A percentile compares a stretch with the other conserved stretches of the same genome.
These are phyloP conservation scores for Eubucco bourcierii DNA, from an alignment of 2,113 vertebrate species.

Conservation along the genomic window DNA sequence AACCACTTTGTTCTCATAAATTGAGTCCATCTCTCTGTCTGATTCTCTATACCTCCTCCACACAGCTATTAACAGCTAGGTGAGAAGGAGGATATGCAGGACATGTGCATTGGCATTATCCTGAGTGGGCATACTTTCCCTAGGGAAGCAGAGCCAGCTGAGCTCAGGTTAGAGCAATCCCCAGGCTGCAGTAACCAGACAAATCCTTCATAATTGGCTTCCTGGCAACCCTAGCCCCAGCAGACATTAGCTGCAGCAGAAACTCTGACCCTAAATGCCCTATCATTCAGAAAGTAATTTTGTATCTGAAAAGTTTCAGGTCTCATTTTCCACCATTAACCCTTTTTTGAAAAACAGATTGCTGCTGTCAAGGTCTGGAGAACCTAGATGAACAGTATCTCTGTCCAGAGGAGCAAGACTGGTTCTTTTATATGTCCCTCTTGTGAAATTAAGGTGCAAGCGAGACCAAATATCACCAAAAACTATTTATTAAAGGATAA, in stretches of 20 bases:
- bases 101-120: neutral
- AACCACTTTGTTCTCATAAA: neutral
- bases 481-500: too few relatives aligned
- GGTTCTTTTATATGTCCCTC: too few relatives aligned
- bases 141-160: slow-evolving; percentile 36
- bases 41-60: neutral
- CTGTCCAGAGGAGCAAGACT: too few relatives aligned
- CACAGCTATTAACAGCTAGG: neutral
- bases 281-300: neutral
- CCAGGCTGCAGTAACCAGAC: slow-evolving; percentile 26
- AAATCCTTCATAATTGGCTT: slow-evolving; percentile 39
- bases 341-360: neutral
- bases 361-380: too few relatives aligned
- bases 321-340: neutral
- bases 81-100: slow-evolving; percentile 1
- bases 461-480: too few relatives aligned
- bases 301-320: neutral
- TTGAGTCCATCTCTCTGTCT: neutral
- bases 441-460: too few relatives aligned
- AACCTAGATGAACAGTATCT: too few relatives aligned
- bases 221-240: neutral
- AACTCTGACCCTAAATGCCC: neutral
- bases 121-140: neutral
- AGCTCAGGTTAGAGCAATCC: slow-evolving; percentile 35
- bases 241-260: neutral